Evolutionary conservation across 2,888 invertebrate genomes (phyloP), one percentile per base, ranked within the genome.

Genomic region (Sarcophaga rosellei): DNA sequence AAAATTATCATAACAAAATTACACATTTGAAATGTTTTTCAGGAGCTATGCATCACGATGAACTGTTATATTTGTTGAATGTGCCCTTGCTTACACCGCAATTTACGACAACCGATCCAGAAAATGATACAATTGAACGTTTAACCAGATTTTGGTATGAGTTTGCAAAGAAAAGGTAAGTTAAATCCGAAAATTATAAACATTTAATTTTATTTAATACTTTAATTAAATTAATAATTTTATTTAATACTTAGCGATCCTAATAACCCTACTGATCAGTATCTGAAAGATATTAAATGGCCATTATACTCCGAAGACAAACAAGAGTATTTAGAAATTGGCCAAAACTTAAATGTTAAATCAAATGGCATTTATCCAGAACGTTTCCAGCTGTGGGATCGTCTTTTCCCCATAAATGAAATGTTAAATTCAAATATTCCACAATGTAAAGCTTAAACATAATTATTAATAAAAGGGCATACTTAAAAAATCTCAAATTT

Each of bases 21-120:
- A 47, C n/a, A 0, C 45, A 47, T 15, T n/a, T n/a, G 23, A 62
- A 17, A 17, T n/a, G n/a, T 53, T 63, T 47, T 75, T 81, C 88
- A 94, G 94, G 94, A 8, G 92, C 94, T 4, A 92, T 91, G 2
- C 94, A 94, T 88, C 93, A 93, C 61, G 94, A 94, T 85, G 94
- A 94, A 83, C 88, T 94, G 2, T 88, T 94, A 59, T 94, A 94
- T 84, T 79, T 94, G 17, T 93, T 94, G 62, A 88, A 89, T 59
- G 88, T 89, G 0, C 89, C 90, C 0, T 88, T 90, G 45, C 76
- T 92, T 21, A 87, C 90, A 1, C 94, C 94, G 0, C 89, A 90
- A 20, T 92, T 94, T 15, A 90, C 91, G 2, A 83, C 83, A 8
- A 90, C 85, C 2, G 93, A 92, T 75, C 93, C 94, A 0, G 94